These are phyloP conservation scores for Strigamia transsilvanica DNA, from an alignment of 2,888 invertebrate species.

Conservation along the genomic window DNA sequence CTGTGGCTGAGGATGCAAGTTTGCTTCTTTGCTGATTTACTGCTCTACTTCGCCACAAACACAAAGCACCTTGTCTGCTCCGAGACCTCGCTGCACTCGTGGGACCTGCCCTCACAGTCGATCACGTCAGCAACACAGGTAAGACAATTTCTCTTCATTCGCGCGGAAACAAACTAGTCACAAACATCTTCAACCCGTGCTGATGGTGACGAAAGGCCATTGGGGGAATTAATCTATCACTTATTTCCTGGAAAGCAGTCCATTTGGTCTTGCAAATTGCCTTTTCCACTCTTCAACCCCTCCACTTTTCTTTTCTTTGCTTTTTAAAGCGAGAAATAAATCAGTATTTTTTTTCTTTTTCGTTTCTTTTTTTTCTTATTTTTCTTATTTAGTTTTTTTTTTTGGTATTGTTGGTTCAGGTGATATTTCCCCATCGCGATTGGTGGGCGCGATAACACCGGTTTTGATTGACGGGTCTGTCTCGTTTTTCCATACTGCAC, in stretches of 20 bases:
- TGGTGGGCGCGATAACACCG: not conserved
- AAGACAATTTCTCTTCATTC: slow-evolving; percentile 20
- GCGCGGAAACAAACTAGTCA: slow-evolving; percentile 8
- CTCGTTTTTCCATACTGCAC: not conserved
- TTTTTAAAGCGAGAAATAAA: too few relatives aligned
- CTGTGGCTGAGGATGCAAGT: not conserved
- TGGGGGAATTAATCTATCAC: not conserved
- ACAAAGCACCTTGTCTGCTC: slow-evolving; percentile 20
- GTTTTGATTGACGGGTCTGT: not conserved
- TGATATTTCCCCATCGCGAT: slow-evolving; percentile 3
- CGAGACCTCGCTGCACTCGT: not conserved
- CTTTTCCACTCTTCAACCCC: not conserved
- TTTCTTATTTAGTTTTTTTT: too few relatives aligned
- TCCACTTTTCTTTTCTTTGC: not conserved
- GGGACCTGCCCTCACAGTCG: slow-evolving; percentile 2
- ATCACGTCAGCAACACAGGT: slow-evolving; percentile 20
- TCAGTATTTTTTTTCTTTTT: too few relatives aligned
- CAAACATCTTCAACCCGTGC: not conserved
- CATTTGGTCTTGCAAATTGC: too few relatives aligned
- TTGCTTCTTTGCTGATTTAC: not conserved
- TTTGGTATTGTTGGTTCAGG: not conserved
- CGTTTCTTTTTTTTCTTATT: too few relatives aligned
- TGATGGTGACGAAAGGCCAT: slow-evolving; percentile 13
- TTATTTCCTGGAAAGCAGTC: too few relatives aligned
- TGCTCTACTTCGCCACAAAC: not conserved